Evolutionary conservation across 2,888 invertebrate species (phyloP).

Genomic region (Nemotelus nigrinus): DNA sequence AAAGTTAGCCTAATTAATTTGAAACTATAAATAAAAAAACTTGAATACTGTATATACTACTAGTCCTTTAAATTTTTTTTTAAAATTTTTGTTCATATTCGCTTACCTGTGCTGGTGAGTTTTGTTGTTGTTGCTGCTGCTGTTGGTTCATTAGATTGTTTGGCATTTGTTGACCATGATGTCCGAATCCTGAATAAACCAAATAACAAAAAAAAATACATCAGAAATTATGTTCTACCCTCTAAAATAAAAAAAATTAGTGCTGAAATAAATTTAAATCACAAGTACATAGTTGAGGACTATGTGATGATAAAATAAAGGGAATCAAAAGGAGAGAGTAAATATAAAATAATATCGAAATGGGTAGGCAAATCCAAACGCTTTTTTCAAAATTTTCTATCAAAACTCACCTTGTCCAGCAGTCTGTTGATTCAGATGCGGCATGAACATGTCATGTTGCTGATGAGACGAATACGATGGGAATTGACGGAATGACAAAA

Average conservation of each 20-base stretch:
- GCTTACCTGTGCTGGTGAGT: conserved; percentile 61
- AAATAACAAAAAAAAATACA: conserved; percentile 7
- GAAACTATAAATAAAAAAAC: too few species aligned
- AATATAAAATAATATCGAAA: neutral
- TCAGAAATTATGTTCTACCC: neutral
- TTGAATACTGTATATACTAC: conserved; percentile 32
- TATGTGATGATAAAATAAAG: neutral
- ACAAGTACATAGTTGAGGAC: neutral
- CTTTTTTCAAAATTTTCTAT: neutral
- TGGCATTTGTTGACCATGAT: conserved; percentile 60
- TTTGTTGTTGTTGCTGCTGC: conserved; percentile 53
- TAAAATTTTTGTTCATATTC: conserved; percentile 50
- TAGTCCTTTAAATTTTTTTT: conserved; percentile 61
- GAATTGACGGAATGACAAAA: conserved; percentile 67
- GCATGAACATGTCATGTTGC: conserved; percentile 61
- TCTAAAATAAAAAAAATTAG: neutral
- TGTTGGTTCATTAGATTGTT: conserved; percentile 59
- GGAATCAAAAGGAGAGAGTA: neutral
- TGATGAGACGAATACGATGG: conserved; percentile 63
- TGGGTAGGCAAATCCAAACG: neutral
- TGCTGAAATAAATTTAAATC: neutral
- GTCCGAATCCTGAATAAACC: conserved; percentile 57
- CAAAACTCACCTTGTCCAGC: conserved; percentile 24
- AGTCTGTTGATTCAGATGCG: conserved; percentile 60
- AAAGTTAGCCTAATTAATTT: too few species aligned